Percentiles rank a stretch among this genome's conserved stretches.
These are phyloP conservation scores for Apostichopus parvimensis DNA, from an alignment of 35 echinoderm and acorn worm species.

Conservation along the genomic window DNA sequence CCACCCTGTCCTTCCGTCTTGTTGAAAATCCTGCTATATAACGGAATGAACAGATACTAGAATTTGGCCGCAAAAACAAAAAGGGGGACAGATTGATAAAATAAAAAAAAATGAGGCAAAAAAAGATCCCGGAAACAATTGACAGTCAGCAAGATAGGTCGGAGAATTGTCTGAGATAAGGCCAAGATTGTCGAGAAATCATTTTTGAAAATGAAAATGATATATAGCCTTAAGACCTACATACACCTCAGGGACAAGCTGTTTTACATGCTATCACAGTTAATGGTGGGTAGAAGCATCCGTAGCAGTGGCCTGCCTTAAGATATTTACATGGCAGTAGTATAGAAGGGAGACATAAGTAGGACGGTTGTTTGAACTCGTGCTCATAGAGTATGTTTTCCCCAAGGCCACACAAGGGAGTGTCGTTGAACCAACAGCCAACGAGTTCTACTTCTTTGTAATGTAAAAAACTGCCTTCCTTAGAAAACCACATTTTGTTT, in stretches of 20 bases:
- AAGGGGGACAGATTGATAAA: not conserved
- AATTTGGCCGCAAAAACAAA: too few species aligned
- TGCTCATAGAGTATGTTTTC: slow-evolving; percentile 21
- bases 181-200: slow-evolving; percentile 13
- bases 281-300: slow-evolving; percentile 29
- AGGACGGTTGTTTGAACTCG: slow-evolving; percentile 35
- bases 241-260: slow-evolving; percentile 1
- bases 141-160: not conserved
- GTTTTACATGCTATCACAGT: not conserved
- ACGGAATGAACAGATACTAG: too few species aligned
- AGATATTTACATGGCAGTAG: slow-evolving; percentile 2
- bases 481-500: not conserved
- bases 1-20: too few species aligned
- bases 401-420: slow-evolving; percentile 41
- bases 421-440: slow-evolving; percentile 43
- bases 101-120: not conserved
- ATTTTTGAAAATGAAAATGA: slow-evolving; percentile 4
- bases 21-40: too few species aligned
- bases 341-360: not conserved
- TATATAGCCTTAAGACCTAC: slow-evolving; percentile 6
- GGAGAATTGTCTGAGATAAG: not conserved
- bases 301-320: slow-evolving; percentile 5
- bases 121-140: not conserved
- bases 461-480: not conserved
- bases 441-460: slow-evolving; percentile 35